Evolutionary conservation across 2,797 vertebrate species (phyloP).

Genomic region (Hippocampus kuda): DNA sequence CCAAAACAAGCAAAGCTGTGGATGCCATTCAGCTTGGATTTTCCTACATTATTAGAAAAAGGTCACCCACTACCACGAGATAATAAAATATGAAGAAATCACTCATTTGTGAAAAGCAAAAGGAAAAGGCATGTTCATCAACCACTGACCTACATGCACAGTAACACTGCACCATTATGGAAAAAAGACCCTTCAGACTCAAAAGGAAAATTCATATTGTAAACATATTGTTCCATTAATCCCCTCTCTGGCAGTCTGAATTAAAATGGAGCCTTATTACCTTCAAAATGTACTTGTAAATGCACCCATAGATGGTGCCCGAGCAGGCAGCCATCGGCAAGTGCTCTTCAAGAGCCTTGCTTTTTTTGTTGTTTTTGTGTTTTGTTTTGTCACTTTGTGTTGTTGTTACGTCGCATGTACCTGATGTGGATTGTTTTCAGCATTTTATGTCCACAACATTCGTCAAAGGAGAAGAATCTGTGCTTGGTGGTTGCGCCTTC

Average conservation of each 20-base stretch:
- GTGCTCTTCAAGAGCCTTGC: too few species aligned
- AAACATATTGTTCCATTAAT: not conserved
- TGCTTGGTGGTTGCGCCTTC: too few species aligned
- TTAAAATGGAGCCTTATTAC: not conserved
- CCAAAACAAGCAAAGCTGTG: conserved; percentile 22
- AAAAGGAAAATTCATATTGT: conserved; percentile 65
- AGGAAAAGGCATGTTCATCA: conserved; percentile 21
- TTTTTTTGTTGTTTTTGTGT: too few species aligned
- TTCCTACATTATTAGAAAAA: conserved; percentile 8
- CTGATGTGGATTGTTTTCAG: too few species aligned
- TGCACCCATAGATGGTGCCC: too few species aligned
- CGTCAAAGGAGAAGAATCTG: too few species aligned
- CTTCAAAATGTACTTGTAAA: not conserved
- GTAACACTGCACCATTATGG: conserved; percentile 61
- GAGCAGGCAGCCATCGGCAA: too few species aligned
- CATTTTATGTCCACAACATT: too few species aligned
- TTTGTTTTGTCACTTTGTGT: too few species aligned
- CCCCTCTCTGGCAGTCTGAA: not conserved
- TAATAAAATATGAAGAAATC: conserved; percentile 26
- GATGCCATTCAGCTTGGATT: conserved; percentile 5
- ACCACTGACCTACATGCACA: conserved; percentile 62
- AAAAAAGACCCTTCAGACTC: conserved; percentile 53
- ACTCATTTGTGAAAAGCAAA: conserved; percentile 17
- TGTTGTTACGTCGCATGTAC: too few species aligned
- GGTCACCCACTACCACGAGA: conserved; percentile 16